Percentiles rank a stretch among this genome's conserved stretches.
phyloP scores from a whole-genome alignment of 1,140 invertebrate genomes.

The Heliconius hewitsoni region DNA sequence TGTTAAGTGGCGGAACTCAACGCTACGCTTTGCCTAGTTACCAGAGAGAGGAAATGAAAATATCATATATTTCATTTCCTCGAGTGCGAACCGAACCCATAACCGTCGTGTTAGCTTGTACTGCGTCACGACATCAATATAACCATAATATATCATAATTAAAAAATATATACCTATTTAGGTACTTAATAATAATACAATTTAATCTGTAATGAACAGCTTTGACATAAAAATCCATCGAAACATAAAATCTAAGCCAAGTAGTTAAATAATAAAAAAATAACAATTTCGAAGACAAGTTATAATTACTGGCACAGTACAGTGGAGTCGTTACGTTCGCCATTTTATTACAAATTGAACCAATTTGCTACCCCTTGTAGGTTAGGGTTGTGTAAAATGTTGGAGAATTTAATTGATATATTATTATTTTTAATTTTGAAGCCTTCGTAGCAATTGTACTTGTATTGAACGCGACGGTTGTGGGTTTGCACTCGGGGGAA shows the following conservation, averaged over 20 bases:
- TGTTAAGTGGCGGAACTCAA: not conserved
- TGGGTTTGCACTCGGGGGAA: too few relatives aligned
- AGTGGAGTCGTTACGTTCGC: slow-evolving; percentile 38
- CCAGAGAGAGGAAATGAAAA: too few relatives aligned
- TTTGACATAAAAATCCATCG: not conserved
- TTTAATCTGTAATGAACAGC: too few relatives aligned
- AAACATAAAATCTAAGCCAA: not conserved
- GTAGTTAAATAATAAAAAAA: not conserved
- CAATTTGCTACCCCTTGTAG: slow-evolving; percentile 42
- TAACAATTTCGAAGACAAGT: slow-evolving; percentile 7
- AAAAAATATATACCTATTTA: too few relatives aligned
- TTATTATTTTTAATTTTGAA: not conserved
- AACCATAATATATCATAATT: too few relatives aligned
- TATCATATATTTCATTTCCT: too few relatives aligned
- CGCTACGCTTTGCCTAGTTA: not conserved
- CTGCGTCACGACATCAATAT: too few relatives aligned
- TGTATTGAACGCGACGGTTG: too few relatives aligned
- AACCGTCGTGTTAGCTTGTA: too few relatives aligned
- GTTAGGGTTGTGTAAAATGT: slow-evolving; percentile 20
- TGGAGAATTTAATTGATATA: not conserved
- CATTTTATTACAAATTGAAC: slow-evolving; percentile 58
- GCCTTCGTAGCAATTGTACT: not conserved
- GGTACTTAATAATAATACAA: too few relatives aligned
- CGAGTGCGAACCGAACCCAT: too few relatives aligned
- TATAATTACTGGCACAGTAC: slow-evolving; percentile 27